Conservation (phyloP, 2,888 invertebrate genomes). For the Schrankia costaestrigalis region DNA sequence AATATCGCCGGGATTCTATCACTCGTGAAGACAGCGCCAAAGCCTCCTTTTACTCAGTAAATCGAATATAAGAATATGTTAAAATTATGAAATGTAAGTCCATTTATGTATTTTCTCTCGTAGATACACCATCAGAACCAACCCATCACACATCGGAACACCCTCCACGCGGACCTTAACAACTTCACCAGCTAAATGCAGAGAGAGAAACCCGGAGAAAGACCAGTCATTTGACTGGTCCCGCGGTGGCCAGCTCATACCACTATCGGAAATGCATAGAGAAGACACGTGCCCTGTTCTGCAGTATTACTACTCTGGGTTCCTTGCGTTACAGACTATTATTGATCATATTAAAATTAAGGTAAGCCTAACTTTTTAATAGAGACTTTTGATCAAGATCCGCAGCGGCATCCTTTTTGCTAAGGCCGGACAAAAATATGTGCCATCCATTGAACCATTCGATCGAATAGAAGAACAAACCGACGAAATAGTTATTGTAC, state of each 20-base stretch:
- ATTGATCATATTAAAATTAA: slow-evolving; percentile 87
- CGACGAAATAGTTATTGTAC: too few relatives aligned
- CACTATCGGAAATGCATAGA: slow-evolving; percentile 81
- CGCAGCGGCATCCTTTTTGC: neutral
- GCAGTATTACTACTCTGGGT: slow-evolving; percentile 88
- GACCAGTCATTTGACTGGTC: slow-evolving; percentile 83
- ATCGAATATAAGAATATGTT: too few relatives aligned
- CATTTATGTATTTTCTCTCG: neutral
- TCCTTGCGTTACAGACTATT: slow-evolving; percentile 85
- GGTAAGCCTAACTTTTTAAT: slow-evolving; percentile 56
- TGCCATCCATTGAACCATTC: too few relatives aligned
- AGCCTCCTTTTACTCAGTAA: too few relatives aligned
- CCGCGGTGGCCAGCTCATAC: slow-evolving; percentile 65
- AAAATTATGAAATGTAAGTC: too few relatives aligned
- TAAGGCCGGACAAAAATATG: too few relatives aligned
- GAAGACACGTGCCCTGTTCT: slow-evolving; percentile 88
- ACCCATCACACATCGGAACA: slow-evolving; percentile 83
- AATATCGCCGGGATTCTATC: too few relatives aligned
- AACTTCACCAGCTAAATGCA: slow-evolving; percentile 85
- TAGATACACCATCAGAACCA: slow-evolving; percentile 87
- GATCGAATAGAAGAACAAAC: too few relatives aligned
- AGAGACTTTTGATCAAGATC: neutral
- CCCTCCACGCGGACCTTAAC: slow-evolving; percentile 84
- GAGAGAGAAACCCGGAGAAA: slow-evolving; percentile 79
- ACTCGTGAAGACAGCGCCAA: too few relatives aligned